phyloP scores from a whole-genome alignment of 2,113 vertebrate species.

The Centropus bengalensis region DNA sequence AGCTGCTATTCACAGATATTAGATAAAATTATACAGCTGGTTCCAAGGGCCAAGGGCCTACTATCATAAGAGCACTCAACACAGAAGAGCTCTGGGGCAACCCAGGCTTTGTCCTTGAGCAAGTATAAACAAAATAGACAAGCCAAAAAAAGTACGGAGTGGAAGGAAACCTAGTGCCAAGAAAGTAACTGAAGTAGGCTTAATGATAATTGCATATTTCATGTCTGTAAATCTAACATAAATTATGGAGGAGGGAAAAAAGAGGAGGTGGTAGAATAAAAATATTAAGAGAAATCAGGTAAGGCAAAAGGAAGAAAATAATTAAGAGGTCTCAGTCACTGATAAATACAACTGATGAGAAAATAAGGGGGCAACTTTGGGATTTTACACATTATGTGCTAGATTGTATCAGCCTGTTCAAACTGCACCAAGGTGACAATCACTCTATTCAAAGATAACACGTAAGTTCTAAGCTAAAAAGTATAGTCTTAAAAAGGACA shows the following conservation, averaged over 20 bases:
- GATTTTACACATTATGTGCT: not conserved
- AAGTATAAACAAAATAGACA: not conserved
- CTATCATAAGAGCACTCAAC: not conserved
- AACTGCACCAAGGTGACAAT: not conserved
- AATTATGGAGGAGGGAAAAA: not conserved
- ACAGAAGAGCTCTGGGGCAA: not conserved
- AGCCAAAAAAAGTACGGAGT: not conserved
- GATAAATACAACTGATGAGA: not conserved
- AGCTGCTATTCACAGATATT: not conserved
- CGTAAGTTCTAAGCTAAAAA: not conserved
- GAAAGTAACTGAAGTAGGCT: not conserved
- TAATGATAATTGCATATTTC: not conserved
- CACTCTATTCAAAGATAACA: not conserved
- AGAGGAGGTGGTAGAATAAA: not conserved
- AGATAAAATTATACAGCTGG: not conserved
- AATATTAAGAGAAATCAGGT: not conserved
- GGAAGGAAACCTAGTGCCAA: not conserved
- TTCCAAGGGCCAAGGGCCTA: not conserved
- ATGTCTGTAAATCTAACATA: not conserved
- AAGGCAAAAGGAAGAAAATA: not conserved
- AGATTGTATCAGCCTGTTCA: not conserved
- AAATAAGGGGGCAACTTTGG: not conserved
- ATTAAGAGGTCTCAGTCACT: not conserved
- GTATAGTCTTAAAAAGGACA: not conserved
- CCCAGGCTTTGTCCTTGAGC: not conserved